phyloP scores from a whole-genome alignment of 2,888 invertebrate species.

The Crocallis elinguaria region DNA sequence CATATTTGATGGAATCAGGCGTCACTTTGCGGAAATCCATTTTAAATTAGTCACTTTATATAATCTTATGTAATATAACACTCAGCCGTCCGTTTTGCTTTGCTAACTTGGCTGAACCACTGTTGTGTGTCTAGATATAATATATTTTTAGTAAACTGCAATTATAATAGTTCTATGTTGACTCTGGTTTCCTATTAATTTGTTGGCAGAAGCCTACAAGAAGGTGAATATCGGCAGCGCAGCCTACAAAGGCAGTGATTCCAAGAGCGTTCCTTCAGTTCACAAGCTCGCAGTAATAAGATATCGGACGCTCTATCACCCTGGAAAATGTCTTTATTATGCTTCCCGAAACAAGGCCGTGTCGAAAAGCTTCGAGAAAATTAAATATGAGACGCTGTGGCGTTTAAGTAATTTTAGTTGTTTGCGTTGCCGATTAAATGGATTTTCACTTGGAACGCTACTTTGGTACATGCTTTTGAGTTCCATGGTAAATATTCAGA shows the following conservation, averaged over 20 bases:
- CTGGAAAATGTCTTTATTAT: constrained; percentile 71
- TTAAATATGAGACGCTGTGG: constrained; percentile 4
- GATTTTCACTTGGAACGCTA: neutral
- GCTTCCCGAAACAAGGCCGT: constrained; percentile 49
- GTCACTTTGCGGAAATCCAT: no score
- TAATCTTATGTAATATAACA: no score
- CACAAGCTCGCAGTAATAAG: constrained; percentile 74
- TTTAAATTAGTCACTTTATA: no score
- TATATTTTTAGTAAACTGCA: no score
- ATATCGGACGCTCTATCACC: constrained; percentile 72
- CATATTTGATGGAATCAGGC: no score
- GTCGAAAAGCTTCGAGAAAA: constrained; percentile 12
- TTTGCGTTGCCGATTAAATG: constrained; percentile 13
- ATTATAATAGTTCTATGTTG: no score
- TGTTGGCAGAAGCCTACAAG: constrained; percentile 49
- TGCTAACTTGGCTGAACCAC: no score
- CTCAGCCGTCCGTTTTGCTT: no score
- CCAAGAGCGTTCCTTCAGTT: constrained; percentile 70
- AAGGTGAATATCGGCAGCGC: constrained; percentile 68
- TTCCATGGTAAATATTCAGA: neutral
- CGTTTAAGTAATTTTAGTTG: constrained; percentile 21
- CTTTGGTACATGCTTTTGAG: neutral
- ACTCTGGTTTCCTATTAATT: constrained; percentile 10
- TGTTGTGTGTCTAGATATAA: no score
- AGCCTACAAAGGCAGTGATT: constrained; percentile 73